These are phyloP conservation scores for Gouania willdenowi DNA, from an alignment of 2,797 vertebrate genomes.

Conservation along the genomic window DNA sequence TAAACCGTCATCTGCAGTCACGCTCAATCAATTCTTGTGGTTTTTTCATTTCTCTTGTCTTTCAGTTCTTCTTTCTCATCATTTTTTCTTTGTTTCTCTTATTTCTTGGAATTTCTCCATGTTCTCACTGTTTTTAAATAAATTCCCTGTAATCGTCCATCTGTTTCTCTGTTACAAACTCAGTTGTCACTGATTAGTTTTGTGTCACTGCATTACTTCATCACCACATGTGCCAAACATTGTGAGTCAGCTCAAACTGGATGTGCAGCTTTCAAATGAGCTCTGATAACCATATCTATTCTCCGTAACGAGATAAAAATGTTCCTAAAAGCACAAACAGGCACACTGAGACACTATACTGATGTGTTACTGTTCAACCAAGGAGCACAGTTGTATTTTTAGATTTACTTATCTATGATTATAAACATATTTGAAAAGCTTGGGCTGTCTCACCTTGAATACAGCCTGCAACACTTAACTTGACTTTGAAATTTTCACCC, in stretches of 20 bases:
- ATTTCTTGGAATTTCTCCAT: neutral
- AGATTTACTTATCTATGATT: too few relatives aligned
- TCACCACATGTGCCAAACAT: slow-evolving; percentile 1
- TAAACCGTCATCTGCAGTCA: neutral
- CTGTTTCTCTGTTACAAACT: neutral
- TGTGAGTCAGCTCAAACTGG: neutral
- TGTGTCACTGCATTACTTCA: slow-evolving; percentile 13
- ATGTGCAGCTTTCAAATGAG: neutral
- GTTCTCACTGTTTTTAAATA: too few relatives aligned
- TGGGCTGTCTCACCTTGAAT: too few relatives aligned
- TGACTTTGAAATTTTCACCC: too few relatives aligned
- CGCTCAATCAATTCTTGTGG: slow-evolving; percentile 4
- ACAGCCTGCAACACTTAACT: too few relatives aligned
- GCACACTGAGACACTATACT: too few relatives aligned
- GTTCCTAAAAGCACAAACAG: too few relatives aligned
- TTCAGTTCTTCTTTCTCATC: neutral
- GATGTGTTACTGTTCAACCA: too few relatives aligned
- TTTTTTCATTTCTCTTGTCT: neutral
- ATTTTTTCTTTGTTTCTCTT: neutral
- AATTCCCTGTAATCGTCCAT: too few relatives aligned
- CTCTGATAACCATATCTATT: neutral
- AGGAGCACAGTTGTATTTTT: too few relatives aligned
- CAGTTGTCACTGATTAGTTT: slow-evolving; percentile 19
- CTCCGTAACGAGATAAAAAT: too few relatives aligned
- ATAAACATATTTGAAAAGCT: too few relatives aligned